Evolutionary conservation across 2,113 vertebrate species (phyloP).

Genomic region (Elachura formosa): DNA sequence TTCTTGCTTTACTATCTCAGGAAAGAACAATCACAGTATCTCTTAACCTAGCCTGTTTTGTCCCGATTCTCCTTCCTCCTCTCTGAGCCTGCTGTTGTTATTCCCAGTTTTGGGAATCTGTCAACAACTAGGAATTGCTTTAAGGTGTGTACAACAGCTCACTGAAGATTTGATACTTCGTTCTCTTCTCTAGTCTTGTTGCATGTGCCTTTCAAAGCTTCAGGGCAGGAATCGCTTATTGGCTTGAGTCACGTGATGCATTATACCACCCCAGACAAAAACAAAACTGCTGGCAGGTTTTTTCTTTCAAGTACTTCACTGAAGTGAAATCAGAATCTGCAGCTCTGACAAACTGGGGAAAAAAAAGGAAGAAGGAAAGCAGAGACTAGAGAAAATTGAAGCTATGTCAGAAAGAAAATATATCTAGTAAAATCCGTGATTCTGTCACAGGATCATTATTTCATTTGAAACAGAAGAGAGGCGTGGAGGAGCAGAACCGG

Average conservation of each 20-base stretch:
- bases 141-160: background rate
- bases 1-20: background rate
- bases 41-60: background rate
- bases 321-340: background rate
- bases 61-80: background rate
- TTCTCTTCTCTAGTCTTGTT: background rate
- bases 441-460: background rate
- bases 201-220: background rate
- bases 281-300: background rate
- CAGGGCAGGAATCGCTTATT: background rate
- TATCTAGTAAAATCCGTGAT: background rate
- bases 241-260: accelerated
- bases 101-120: background rate
- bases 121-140: background rate
- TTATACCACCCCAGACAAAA: background rate
- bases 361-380: background rate
- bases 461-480: background rate
- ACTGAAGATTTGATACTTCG: background rate
- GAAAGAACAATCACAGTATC: background rate
- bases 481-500: background rate
- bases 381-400: background rate
- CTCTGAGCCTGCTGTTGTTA: background rate
- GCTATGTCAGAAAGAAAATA: background rate
- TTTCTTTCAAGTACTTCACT: background rate
- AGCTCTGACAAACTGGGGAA: background rate